Evolutionary conservation across 2,888 invertebrate species (phyloP), one percentile per base, ranked within the genome.

Genomic region (Scotopteryx bipunctaria): DNA sequence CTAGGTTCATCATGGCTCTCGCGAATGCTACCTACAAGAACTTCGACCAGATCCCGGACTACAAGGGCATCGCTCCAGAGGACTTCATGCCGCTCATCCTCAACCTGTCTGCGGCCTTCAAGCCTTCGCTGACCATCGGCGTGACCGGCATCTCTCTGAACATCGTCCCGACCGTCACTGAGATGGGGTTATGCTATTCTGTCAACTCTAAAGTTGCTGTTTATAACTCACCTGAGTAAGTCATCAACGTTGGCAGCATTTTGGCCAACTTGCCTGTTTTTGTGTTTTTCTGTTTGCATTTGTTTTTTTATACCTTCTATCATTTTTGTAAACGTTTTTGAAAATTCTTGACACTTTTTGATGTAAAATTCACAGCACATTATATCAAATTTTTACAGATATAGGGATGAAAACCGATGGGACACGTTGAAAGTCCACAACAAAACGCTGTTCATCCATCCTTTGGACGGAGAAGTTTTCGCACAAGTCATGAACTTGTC

Each of bases 381-480:
- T 21, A 9, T 21, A 29, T 25, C 31, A 6, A 6, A 15, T 9
- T 23, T 14, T 15, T 37, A 63, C 61, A 89, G 94, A 5, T 94
- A 94, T 62, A 92, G 94, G 86, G 78, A 81, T 5, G 81, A 75
- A 0, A 91, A 92, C 35, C 84, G 87, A 54, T 93, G 93, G 94
- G 88, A 91, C 44, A 15, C 61, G 3, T 59, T 92, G 1, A 62
- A 83, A 11, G 63, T 77, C 3, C 71, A 79, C 32, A 88, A 87
- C 45, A 75, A 81, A 2, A 92, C 83, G 0, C 83, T 93, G 32
- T 91, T 86, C 25, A 92, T 95, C 0, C 94, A 94, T 80, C 94
- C 94, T 0, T 69, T 95, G 5, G 94, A 95, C 66, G 95, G 95
- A 0, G 94, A 95, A 80, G 93, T 94, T n/a, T 94, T 94, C 73